Conservation (phyloP, 2,888 invertebrate species). For the Aphodius granarius region DNA sequence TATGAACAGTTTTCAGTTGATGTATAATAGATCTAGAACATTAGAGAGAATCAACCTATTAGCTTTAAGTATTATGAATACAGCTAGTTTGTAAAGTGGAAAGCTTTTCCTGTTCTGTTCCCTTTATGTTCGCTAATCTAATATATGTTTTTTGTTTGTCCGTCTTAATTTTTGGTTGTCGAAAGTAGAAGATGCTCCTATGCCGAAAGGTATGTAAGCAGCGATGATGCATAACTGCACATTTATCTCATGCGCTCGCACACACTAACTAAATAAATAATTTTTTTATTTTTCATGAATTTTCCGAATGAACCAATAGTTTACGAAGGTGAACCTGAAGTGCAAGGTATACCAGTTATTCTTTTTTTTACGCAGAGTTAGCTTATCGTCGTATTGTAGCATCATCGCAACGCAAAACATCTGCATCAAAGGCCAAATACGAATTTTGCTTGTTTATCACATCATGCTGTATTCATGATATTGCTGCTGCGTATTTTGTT, state of each 20-base stretch:
- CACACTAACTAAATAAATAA: not conserved
- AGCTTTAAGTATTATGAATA: not conserved
- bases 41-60: not conserved
- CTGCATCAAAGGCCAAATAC: not conserved
- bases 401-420: slow-evolving; percentile 1
- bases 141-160: not conserved
- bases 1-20: not conserved
- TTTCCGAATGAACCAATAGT: not conserved
- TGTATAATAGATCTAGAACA: no score
- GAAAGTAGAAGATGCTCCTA: not conserved
- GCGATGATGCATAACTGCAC: not conserved
- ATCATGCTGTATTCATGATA: slow-evolving; percentile 11
- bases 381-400: not conserved
- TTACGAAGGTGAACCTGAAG: not conserved
- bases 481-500: slow-evolving; percentile 6
- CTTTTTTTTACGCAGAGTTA: not conserved
- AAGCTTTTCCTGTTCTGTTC: not conserved
- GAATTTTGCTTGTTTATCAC: not conserved
- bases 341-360: not conserved
- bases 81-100: not conserved
- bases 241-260: not conserved
- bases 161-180: not conserved
- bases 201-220: not conserved
- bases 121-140: not conserved
- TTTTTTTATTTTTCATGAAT: not conserved